Conservation (phyloP, 1,140 invertebrate genomes). For the Adelges cooleyi region DNA sequence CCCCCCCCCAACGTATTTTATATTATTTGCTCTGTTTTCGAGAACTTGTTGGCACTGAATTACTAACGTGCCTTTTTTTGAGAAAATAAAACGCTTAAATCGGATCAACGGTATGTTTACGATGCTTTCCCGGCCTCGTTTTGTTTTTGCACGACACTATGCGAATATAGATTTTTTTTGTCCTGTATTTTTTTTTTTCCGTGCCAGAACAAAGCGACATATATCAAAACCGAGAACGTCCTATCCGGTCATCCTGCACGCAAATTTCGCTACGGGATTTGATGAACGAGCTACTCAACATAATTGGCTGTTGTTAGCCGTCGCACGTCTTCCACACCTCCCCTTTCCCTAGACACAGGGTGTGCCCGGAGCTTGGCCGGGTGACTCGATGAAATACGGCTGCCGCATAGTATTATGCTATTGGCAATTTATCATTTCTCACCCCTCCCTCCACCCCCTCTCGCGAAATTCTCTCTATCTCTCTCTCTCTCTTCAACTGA, state of each 20-base stretch:
- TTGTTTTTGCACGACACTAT: no score
- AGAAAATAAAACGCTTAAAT: no score
- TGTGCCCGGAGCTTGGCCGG: no score
- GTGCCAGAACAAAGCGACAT: not conserved
- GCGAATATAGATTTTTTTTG: no score
- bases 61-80: no score
- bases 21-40: no score
- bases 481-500: not conserved
- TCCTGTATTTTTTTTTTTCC: not conserved
- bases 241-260: not conserved
- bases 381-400: slow-evolving; percentile 15
- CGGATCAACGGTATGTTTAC: no score
- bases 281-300: slow-evolving; percentile 18
- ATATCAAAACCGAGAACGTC: not conserved
- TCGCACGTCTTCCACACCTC: not conserved
- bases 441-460: not conserved
- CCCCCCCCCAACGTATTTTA: no score
- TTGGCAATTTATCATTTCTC: slow-evolving; percentile 21
- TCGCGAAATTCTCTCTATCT: no score
- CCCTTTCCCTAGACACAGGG: no score
- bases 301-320: slow-evolving; percentile 4
- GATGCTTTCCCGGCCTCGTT: no score
- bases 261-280: not conserved
- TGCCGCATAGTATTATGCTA: slow-evolving; percentile 11
- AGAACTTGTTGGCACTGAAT: no score